Conservation (phyloP, 2,888 invertebrate genomes). For the Trissolcus brochymenae region DNA sequence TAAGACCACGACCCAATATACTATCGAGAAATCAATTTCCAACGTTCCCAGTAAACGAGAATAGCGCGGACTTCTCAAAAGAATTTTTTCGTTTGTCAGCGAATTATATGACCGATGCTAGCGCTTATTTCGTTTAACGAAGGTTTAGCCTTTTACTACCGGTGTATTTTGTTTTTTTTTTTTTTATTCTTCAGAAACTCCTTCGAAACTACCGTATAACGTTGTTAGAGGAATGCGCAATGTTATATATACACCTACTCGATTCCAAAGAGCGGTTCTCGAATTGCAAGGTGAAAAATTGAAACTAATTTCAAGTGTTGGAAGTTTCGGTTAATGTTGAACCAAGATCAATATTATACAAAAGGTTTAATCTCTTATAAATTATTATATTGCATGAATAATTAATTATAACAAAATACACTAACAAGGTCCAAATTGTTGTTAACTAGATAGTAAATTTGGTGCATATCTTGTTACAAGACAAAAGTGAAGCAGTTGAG, state of each 20-base stretch:
- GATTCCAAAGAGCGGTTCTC: too few species aligned
- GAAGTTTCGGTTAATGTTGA: too few species aligned
- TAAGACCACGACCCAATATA: conserved; percentile 28
- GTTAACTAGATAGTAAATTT: conserved; percentile 12
- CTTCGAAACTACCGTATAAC: too few species aligned
- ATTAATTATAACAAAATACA: not conserved
- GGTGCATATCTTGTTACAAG: conserved; percentile 8
- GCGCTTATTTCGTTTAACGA: conserved; percentile 5
- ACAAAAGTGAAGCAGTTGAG: not conserved
- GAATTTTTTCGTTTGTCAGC: conserved; percentile 24
- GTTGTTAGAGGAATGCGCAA: too few species aligned
- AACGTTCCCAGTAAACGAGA: conserved; percentile 8
- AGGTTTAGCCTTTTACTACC: conserved; percentile 4
- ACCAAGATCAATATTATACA: too few species aligned
- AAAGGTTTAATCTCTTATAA: not conserved
- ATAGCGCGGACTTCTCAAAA: conserved; percentile 25
- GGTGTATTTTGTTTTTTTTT: too few species aligned
- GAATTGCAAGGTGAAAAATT: too few species aligned
- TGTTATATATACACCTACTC: too few species aligned
- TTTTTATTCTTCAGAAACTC: too few species aligned
- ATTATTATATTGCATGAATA: not conserved
- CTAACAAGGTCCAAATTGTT: not conserved
- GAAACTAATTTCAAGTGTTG: too few species aligned
- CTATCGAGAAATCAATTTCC: conserved; percentile 49
- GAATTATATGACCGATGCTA: conserved; percentile 8